Conservation (phyloP, 2,797 vertebrate species). For the Lophura swinhoii region DNA sequence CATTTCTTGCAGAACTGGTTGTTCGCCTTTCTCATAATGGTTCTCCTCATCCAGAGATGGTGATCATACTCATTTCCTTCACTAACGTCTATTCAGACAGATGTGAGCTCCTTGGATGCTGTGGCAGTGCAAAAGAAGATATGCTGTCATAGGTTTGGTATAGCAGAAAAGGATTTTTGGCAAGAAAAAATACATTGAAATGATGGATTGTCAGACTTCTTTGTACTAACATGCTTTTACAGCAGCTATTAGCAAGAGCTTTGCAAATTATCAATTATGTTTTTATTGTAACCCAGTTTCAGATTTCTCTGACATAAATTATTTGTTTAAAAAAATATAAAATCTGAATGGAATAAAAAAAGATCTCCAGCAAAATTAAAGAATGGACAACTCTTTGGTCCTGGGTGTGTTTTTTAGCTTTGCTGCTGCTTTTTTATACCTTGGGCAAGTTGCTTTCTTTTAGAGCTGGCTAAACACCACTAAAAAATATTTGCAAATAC, state of each 20-base stretch:
- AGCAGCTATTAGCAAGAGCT: conserved; percentile 13
- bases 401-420: background rate
- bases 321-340: background rate
- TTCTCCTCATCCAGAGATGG: background rate
- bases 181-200: conserved; percentile 22
- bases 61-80: background rate
- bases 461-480: conserved; percentile 51
- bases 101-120: background rate
- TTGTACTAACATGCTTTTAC: conserved; percentile 10
- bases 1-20: background rate
- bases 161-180: conserved; percentile 28
- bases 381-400: background rate
- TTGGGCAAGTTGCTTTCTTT: background rate
- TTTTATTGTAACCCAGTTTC: conserved; percentile 15
- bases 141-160: background rate
- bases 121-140: background rate
- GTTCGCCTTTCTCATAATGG: background rate
- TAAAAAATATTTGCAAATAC: conserved; percentile 72
- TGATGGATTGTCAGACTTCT: background rate
- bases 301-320: conserved; percentile 19
- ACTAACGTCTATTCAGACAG: background rate
- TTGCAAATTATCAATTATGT: conserved; percentile 21
- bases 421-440: conserved; percentile 1
- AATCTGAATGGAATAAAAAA: background rate
- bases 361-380: background rate